Percentiles rank a stretch among this genome's conserved stretches.
Evolutionary conservation across 2,888 invertebrate species (phyloP).

Genomic region (Macaria liturata): DNA sequence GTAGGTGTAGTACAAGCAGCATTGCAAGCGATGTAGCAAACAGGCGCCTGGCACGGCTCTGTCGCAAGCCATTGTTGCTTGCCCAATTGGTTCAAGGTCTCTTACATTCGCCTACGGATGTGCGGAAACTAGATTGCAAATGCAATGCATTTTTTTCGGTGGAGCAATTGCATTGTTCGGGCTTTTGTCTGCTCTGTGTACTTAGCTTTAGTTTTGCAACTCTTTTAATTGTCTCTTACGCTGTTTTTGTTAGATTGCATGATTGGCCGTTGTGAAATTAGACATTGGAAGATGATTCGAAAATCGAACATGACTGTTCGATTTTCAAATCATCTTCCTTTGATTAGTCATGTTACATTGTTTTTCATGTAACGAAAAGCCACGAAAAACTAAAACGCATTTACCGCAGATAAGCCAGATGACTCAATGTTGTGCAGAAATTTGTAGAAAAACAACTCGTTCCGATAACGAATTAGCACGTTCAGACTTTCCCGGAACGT

Average conservation of each 20-base stretch:
- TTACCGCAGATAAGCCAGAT: constrained; percentile 13
- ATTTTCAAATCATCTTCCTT: too few species aligned
- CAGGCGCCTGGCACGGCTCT: constrained; percentile 68
- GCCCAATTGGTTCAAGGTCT: constrained; percentile 82
- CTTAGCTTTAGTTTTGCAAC: constrained; percentile 19
- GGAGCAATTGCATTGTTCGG: constrained; percentile 36
- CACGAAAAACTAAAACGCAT: constrained; percentile 14
- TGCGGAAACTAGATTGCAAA: constrained; percentile 66
- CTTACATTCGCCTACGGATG: constrained; percentile 79
- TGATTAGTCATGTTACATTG: background rate
- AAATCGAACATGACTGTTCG: too few species aligned
- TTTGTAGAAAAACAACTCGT: constrained; percentile 21
- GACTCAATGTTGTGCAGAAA: constrained; percentile 22
- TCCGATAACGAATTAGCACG: constrained; percentile 23
- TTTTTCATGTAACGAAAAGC: constrained; percentile 1
- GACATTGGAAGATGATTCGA: constrained; percentile 2
- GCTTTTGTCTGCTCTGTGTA: constrained; percentile 26
- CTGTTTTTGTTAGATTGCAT: background rate
- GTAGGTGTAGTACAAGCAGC: constrained; percentile 34
- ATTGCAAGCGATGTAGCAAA: constrained; percentile 67
- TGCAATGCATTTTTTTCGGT: constrained; percentile 31
- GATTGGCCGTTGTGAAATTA: constrained; percentile 5
- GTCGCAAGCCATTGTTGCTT: constrained; percentile 80
- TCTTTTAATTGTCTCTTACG: constrained; percentile 3
- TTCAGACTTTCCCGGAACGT: constrained; percentile 22